Percentiles rank a stretch among this genome's conserved stretches.
phyloP scores from a whole-genome alignment of 2,113 vertebrate genomes.

The Phyllopteryx taeniolatus region DNA sequence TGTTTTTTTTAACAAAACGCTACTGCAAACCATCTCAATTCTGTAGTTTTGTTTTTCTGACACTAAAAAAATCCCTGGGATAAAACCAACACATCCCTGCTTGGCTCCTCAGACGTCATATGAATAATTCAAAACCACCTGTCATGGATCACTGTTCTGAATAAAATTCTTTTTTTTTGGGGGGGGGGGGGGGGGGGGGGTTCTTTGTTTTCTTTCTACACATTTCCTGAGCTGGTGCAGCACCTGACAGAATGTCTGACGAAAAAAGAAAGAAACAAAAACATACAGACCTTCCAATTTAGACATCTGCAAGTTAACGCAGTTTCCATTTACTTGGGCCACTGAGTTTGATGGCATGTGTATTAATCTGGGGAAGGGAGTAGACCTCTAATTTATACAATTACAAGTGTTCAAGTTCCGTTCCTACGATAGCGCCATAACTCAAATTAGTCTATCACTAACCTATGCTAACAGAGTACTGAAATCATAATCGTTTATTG shows the following conservation, averaged over 20 bases:
- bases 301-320: background rate
- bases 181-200: slow-evolving; percentile 14
- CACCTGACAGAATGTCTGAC: background rate
- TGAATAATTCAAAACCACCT: slow-evolving; percentile 77
- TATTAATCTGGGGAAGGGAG: background rate
- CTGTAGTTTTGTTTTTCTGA: slow-evolving; percentile 24
- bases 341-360: background rate
- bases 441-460: too few species aligned
- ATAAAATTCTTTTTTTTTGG: slow-evolving; percentile 25
- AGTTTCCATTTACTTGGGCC: background rate
- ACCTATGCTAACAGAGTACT: too few species aligned
- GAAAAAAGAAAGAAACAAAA: background rate
- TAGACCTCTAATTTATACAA: background rate
- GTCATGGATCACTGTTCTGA: slow-evolving; percentile 46
- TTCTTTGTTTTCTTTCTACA: slow-evolving; percentile 42
- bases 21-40: slow-evolving; percentile 29
- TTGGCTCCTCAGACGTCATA: slow-evolving; percentile 56
- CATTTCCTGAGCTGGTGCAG: slow-evolving; percentile 3
- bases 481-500: too few species aligned
- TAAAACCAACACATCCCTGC: slow-evolving; percentile 54
- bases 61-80: slow-evolving; percentile 54
- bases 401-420: background rate
- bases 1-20: background rate
- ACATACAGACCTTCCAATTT: background rate
- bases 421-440: too few species aligned